Percentiles rank a stretch among this genome's conserved stretches.
Conservation (phyloP, 2,888 invertebrate species). For the Drepana falcataria region DNA sequence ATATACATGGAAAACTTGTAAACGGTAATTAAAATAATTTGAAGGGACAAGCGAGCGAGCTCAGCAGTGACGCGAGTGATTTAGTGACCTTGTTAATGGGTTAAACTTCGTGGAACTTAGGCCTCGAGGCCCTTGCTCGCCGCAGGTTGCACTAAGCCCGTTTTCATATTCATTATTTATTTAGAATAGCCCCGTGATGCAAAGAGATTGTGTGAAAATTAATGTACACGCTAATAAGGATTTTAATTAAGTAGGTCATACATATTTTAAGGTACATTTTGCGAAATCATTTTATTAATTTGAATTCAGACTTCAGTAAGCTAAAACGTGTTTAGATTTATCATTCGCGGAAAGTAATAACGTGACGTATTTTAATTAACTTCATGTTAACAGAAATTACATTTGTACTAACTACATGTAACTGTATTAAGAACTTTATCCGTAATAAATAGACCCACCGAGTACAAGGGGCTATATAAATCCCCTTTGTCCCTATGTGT, state of each 20-base stretch:
- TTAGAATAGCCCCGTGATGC: constrained; percentile 6
- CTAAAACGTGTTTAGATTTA: constrained; percentile 8
- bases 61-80: constrained; percentile 57
- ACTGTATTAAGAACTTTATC: too few relatives aligned
- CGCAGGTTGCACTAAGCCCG: constrained; percentile 20
- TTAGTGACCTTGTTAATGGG: constrained; percentile 65
- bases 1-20: constrained; percentile 30
- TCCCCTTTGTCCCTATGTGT: background rate
- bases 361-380: too few relatives aligned
- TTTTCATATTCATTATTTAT: constrained; percentile 31
- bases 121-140: constrained; percentile 37
- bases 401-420: too few relatives aligned
- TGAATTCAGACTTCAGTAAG: constrained; percentile 17
- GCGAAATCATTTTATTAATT: constrained; percentile 13
- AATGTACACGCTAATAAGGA: background rate
- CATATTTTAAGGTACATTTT: constrained; percentile 4
- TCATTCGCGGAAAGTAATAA: too few relatives aligned
- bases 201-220: background rate
- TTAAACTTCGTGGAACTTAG: constrained; percentile 61
- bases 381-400: too few relatives aligned
- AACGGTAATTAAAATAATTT: constrained; percentile 60
- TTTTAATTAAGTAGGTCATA: background rate
- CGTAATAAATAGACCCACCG: too few relatives aligned
- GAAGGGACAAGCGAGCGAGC: constrained; percentile 44
- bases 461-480: background rate